phyloP scores from a whole-genome alignment of 1,140 invertebrate genomes.

The Trichonephila clavipes region DNA sequence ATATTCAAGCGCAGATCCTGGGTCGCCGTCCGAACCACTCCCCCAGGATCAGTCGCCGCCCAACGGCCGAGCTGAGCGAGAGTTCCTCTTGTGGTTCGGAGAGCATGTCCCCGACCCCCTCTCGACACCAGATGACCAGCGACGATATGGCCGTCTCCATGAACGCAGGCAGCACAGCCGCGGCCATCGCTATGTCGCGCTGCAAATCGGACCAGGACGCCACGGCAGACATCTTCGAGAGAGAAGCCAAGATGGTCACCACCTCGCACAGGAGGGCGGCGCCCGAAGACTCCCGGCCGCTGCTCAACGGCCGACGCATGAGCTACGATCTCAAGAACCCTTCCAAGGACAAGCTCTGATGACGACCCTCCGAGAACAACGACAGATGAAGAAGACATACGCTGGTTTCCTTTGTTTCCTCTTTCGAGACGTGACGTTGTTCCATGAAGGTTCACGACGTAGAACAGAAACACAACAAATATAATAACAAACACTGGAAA shows the following conservation, averaged over 20 bases:
- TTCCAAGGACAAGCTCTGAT: conserved; percentile 76
- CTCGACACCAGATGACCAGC: conserved; percentile 76
- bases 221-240: conserved; percentile 77
- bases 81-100: conserved; percentile 92
- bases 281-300: conserved; percentile 58
- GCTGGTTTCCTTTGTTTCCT: conserved; percentile 26
- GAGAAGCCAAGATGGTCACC: conserved; percentile 76
- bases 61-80: conserved; percentile 86
- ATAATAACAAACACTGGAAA: neutral
- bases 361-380: neutral
- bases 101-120: conserved; percentile 83
- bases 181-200: conserved; percentile 74
- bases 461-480: neutral
- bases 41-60: conserved; percentile 85
- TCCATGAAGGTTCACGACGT: conserved; percentile 44
- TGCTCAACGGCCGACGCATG: conserved; percentile 77
- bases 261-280: conserved; percentile 62
- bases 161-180: conserved; percentile 32
- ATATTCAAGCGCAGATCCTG: conserved; percentile 94
- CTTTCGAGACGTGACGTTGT: conserved; percentile 17
- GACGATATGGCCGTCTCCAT: conserved; percentile 77
- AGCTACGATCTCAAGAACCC: conserved; percentile 77
- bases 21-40: conserved; percentile 83
- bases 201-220: conserved; percentile 79
- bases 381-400: neutral